Base-by-base conservation (phyloP, 30 jellyfish, hydroid and myxozoan genomes). In the Hydractinia echinata region DNA sequence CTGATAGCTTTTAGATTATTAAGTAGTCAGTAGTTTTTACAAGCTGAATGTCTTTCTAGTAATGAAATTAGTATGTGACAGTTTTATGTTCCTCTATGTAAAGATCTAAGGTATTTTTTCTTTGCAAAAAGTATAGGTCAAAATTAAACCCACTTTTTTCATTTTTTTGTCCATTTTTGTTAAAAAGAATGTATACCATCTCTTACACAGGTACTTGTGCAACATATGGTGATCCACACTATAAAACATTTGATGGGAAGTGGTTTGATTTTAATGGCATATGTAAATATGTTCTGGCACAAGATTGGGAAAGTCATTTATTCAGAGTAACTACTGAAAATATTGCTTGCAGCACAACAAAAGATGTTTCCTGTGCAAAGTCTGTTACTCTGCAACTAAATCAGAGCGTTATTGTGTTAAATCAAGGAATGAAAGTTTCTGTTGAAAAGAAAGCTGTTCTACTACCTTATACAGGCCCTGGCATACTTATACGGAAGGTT, bases 191-290 rank as follows among this genome's bases (percentile, higher is more conserved):
- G 1, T 51, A 64, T 13, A 0, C 19, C 19, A 64, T 9, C 39
- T 54, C 6, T 78, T 3, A 19, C 49, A 8, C 54, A 88, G 96
- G 87, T 5, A 88, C 87, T 5, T 88, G 96, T 81, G 53, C 91
- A 11, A 68, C 71, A 39, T 67, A 51, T 72, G 96, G 96, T 6
- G 96, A 88, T 64, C 95, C 95, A 3, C 96, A 88, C 60, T 88
- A 60, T 73, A 54, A 62, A n/a, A 83, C 96, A 2, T 88, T 88
- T 84, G 96, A 88, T 67, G 90, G 95, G 21, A 49, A 82, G 20
- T 39, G 81, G 67, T 88, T 53, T 55, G 95, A 83, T 68, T 88
- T 83, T 68, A 88, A 85, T 93, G 96, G 96, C 6, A 44, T 79
- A 13, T 88, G 96, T 62, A 48, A 84, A 61, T 88, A 83, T 54